Evolutionary conservation across 2,113 vertebrate genomes (phyloP), one percentile per base, ranked within the genome.

Genomic region (Corythaixoides concolor): DNA sequence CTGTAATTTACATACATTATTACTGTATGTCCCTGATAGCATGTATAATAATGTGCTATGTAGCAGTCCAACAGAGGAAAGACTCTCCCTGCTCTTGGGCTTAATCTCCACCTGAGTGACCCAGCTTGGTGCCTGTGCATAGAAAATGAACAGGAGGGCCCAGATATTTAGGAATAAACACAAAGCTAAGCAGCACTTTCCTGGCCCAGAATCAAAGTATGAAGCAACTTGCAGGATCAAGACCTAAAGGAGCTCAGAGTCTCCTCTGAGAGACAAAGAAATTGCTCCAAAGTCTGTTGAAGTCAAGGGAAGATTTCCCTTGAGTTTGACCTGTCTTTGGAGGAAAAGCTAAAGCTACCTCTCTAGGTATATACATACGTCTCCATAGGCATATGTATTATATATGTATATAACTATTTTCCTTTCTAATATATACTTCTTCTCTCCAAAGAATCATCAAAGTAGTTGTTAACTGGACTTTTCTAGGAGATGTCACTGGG

Each of bases 1-100:
- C 60, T 33, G 20, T 37, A 89, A 93, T 95, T 97, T 96, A 45
- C 88, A 92, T 95, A 86, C 33, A 12, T 97, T 93, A 97, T 95
- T 96, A 37, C 86, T 53, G 1, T 3, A 4, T 87, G 95, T 87
- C 94, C 95, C 90, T 79, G 96, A 92, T 82, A 95, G 64, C 56
- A 2, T 32, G 64, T 73, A 87, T 92, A 93, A 92, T 50, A 87
- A 95, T 28, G 62, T 41, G 49, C 73, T 72, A 33, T 23, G 59
- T 12, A 90, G 62, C 77, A 92, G 66, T 87, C 60, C 60, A 72
- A 37, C 27, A 19, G 49, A 73, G 76, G 76, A 85, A 87, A 85
- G 63, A 79, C 53, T 86, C 60, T 81, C 75, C 83, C 64, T 89
- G 79, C 88, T 94, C 64, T 82, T 4, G 8, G 90, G 62, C 69